phyloP scores from a whole-genome alignment of 2,797 vertebrate species.

The Eutrigla gurnardus region DNA sequence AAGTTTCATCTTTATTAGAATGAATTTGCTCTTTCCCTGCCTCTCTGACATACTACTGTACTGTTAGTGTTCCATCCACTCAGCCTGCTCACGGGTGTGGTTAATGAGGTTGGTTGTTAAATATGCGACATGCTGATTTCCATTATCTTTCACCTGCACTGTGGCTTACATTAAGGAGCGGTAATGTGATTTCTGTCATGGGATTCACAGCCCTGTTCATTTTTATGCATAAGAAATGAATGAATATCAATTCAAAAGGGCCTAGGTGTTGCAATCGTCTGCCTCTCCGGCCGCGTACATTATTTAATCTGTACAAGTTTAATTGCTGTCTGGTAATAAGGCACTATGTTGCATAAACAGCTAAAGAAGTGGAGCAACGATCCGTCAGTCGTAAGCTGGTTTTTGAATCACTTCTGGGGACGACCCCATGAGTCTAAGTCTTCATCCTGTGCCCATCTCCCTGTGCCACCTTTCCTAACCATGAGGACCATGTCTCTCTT shows the following conservation, averaged over 20 bases:
- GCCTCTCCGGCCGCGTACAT: neutral
- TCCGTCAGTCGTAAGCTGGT: neutral
- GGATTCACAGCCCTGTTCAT: neutral
- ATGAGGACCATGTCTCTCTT: conserved; percentile 77
- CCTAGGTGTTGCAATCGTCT: neutral
- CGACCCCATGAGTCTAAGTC: conserved; percentile 42
- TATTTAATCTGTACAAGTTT: too few relatives aligned
- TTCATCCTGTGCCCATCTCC: conserved; percentile 64
- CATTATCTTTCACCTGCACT: conserved; percentile 11
- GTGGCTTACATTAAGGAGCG: conserved; percentile 2
- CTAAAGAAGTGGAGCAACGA: neutral
- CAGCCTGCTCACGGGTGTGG: conserved; percentile 12
- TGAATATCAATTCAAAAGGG: conserved; percentile 10
- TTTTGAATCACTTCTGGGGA: conserved; percentile 38
- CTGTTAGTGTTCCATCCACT: neutral
- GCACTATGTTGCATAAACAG: neutral
- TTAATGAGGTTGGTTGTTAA: conserved; percentile 15
- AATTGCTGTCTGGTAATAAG: neutral
- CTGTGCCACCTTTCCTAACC: conserved; percentile 71
- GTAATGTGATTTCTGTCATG: conserved; percentile 19
- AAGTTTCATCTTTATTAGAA: conserved; percentile 7
- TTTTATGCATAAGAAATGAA: conserved; percentile 2
- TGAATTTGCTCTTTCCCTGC: neutral
- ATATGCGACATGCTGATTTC: conserved; percentile 17
- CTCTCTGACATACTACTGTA: neutral